Evolutionary conservation across 92 coral and sea anemone species (phyloP).

Genomic region (Galaxea fascicularis): DNA sequence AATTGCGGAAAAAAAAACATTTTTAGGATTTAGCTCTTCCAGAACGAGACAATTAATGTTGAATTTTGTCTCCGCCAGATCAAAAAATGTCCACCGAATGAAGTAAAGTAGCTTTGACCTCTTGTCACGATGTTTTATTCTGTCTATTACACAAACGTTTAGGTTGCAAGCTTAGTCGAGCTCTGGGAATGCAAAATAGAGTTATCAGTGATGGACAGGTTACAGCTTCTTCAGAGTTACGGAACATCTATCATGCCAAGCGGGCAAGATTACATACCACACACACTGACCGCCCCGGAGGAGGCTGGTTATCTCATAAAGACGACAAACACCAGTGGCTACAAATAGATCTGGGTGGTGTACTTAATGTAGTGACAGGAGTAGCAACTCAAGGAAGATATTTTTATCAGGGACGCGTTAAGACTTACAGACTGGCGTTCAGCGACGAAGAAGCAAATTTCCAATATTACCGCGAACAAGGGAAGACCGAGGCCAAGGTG

Average conservation of each 20-base stretch:
- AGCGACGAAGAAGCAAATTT: background rate
- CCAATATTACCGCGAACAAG: conserved; percentile 2
- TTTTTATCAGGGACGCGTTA: background rate
- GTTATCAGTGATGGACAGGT: conserved; percentile 6
- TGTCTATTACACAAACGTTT: background rate
- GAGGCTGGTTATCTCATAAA: background rate
- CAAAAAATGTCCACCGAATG: too few relatives aligned
- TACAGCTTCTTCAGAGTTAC: background rate
- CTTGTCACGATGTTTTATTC: too few relatives aligned
- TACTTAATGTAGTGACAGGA: background rate
- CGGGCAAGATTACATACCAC: background rate
- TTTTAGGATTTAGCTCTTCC: too few relatives aligned
- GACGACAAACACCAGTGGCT: background rate
- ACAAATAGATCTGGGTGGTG: background rate
- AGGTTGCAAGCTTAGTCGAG: background rate
- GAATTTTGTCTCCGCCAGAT: too few relatives aligned
- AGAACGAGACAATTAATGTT: too few relatives aligned
- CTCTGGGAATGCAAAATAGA: conserved; percentile 8
- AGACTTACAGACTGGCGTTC: background rate
- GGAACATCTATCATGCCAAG: background rate
- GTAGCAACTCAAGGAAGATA: conserved; percentile 2
- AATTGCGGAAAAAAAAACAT: too few relatives aligned
- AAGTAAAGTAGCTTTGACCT: too few relatives aligned
- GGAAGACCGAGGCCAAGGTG: background rate
- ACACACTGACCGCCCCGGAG: background rate